Percentiles rank a stretch among this genome's conserved stretches.
Conservation (phyloP, 2,888 invertebrate genomes). For the Theodoxus fluviatilis region DNA sequence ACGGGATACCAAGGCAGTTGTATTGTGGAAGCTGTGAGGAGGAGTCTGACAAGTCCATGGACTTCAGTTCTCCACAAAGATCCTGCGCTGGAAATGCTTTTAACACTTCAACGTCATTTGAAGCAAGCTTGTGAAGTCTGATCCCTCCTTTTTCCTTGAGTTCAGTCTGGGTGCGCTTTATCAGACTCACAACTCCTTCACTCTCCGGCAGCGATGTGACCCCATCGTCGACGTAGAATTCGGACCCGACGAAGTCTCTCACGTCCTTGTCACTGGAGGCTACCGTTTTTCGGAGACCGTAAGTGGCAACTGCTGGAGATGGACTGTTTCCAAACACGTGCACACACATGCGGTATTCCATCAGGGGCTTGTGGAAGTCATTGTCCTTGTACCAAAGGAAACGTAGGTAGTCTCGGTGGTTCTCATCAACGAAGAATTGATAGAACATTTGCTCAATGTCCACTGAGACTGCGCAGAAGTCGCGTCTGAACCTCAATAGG, state of each 20-base stretch:
- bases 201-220: conserved; percentile 29
- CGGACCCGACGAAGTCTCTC: conserved; percentile 28
- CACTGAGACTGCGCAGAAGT: conserved; percentile 28
- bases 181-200: conserved; percentile 29
- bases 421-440: conserved; percentile 30
- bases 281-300: conserved; percentile 31
- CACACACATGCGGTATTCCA: conserved; percentile 37
- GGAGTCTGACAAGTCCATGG: conserved; percentile 20
- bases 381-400: conserved; percentile 38
- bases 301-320: conserved; percentile 37
- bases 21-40: conserved; percentile 25
- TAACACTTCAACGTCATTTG: conserved; percentile 29
- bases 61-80: conserved; percentile 23
- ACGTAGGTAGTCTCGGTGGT: conserved; percentile 33
- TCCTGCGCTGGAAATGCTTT: conserved; percentile 27
- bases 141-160: conserved; percentile 28
- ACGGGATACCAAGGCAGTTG: conserved; percentile 22
- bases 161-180: conserved; percentile 33
- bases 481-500: conserved; percentile 32
- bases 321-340: conserved; percentile 40
- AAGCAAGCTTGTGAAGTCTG: conserved; percentile 38
- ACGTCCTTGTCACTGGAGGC: conserved; percentile 27
- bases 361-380: conserved; percentile 28
- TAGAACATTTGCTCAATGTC: conserved; percentile 39
- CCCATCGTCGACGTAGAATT: conserved; percentile 41